Evolutionary conservation across 2,888 invertebrate species (phyloP).

Genomic region (Quadriops clusia): DNA sequence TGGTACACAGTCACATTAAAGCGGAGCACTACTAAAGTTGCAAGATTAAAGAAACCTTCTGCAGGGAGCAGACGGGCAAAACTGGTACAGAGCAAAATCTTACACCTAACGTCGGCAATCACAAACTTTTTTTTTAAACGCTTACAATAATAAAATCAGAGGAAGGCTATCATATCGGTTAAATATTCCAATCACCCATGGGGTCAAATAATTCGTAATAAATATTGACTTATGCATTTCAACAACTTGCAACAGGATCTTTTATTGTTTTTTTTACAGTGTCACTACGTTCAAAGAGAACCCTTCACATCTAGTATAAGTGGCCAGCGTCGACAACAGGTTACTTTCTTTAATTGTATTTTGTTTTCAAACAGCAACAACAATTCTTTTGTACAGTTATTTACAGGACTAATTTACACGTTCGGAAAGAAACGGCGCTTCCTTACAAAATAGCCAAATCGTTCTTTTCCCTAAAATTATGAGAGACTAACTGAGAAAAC

Average conservation of each 20-base stretch:
- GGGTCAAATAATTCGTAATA: slow-evolving; percentile 13
- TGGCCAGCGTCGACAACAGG: neutral
- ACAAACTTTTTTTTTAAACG: no score
- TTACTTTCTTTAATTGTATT: neutral
- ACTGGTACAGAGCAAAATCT: no score
- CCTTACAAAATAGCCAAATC: no score
- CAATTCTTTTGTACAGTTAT: slow-evolving; percentile 1
- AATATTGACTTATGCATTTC: slow-evolving; percentile 13
- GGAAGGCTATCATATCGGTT: slow-evolving; percentile 32
- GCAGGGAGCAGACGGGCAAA: no score
- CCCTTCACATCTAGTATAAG: slow-evolving; percentile 4
- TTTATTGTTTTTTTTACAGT: slow-evolving; percentile 2
- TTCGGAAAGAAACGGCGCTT: no score
- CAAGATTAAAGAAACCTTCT: no score
- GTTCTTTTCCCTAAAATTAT: no score
- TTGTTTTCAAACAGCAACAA: slow-evolving; percentile 3
- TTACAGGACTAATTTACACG: neutral
- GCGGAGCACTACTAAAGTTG: no score
- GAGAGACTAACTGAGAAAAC: no score
- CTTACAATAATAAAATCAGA: slow-evolving; percentile 30
- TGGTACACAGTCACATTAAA: no score
- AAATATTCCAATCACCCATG: slow-evolving; percentile 13
- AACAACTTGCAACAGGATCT: slow-evolving; percentile 12
- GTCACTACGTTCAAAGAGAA: no score
- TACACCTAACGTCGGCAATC: no score